Base-by-base conservation (phyloP, 2,113 vertebrate species). In the Ammodytes marinus region DNA sequence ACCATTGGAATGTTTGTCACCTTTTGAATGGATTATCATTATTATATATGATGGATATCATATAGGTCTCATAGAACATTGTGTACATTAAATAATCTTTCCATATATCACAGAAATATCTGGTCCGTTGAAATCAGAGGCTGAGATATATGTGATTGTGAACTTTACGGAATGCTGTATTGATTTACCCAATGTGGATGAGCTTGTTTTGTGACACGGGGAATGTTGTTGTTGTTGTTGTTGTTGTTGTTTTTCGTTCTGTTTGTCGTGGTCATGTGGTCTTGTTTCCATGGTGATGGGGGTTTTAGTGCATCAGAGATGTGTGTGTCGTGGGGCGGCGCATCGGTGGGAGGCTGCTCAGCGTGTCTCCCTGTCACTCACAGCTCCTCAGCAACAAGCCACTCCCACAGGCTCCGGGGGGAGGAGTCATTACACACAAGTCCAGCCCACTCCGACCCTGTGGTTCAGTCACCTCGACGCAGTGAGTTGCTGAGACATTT, bases 361-460 rank as follows among this genome's bases (percentile, higher is more conserved):
- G 95, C 92, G 88, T 96, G 95, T 95, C 91, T 96, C 83, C 92
- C 93, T 95, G 92, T 95, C 91, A 91, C 95, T 94, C 90, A 94
- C 96, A 99, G 97, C 86, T 98, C 96, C 86, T 94, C 93, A 1
- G 13, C 85, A 55, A 88, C 95, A 94, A 77, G 93, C 93, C 91
- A 88, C 91, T 94, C 95, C 53, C 39, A 94, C 78, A 95, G 86
- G 65, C 77, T 82, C 0, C 90, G 95, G 40, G 95, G 95, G 88
- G 95, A 96, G 2, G 96, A 96, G 80, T 96, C 94, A 0, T 89
- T 90, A 27, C 92, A 90, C 58, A 91, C 86, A 19, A 96, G 96
- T 84, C 92, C 95, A 0, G 80, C 96, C 85, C 88, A 94, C 68
- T 91, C 91, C 0, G 95, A 96, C 5, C 92, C 93, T 0, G 88